phyloP scores from a whole-genome alignment of 2,113 vertebrate genomes.

The Camarhynchus parvulus region DNA sequence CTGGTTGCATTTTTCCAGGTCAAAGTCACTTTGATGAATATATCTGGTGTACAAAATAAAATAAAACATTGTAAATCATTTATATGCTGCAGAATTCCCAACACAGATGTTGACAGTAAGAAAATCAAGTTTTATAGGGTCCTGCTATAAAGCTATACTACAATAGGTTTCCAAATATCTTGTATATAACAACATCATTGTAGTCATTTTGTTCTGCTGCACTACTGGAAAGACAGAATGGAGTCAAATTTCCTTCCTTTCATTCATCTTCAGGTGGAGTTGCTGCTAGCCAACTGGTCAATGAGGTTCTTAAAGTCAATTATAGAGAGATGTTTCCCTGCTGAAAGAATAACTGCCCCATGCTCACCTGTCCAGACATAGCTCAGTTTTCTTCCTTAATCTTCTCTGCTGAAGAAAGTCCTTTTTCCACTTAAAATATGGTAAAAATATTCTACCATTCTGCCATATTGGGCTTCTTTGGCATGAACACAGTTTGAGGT shows the following conservation, averaged over 20 bases:
- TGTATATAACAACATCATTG: neutral
- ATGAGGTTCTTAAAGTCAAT: neutral
- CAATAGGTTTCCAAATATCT: neutral
- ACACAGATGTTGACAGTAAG: neutral
- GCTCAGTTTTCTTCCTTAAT: neutral
- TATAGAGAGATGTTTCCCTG: neutral
- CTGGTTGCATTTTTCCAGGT: neutral
- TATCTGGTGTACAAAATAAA: neutral
- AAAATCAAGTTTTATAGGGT: conserved; percentile 1
- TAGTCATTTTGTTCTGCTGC: neutral
- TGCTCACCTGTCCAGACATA: neutral
- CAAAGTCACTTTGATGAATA: conserved; percentile 21
- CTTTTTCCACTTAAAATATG: neutral
- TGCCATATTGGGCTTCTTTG: neutral
- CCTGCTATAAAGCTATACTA: neutral
- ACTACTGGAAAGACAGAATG: neutral
- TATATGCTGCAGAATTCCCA: neutral
- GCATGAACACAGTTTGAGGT: neutral
- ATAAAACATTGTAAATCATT: neutral
- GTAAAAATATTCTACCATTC: neutral
- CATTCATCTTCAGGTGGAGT: neutral
- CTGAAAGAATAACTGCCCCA: neutral
- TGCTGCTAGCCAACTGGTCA: neutral
- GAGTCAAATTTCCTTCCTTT: neutral
- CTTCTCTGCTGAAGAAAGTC: neutral